Conservation (phyloP, 1,140 invertebrate genomes). For the Drosophila setifemur region DNA sequence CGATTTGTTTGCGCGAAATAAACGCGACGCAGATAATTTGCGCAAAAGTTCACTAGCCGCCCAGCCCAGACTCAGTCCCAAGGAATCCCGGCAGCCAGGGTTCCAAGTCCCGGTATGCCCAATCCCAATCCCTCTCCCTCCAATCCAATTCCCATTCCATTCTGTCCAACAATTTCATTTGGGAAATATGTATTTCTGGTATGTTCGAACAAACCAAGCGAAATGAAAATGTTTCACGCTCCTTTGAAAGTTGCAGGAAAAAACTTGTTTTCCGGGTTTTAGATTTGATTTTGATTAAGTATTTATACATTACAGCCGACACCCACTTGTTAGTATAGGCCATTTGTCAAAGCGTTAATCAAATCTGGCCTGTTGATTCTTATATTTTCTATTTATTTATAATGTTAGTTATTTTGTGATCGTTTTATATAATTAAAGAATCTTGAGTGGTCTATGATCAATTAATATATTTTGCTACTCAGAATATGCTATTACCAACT, state of each 20-base stretch:
- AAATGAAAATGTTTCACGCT: conserved; percentile 39
- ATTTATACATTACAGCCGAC: no score
- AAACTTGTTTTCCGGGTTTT: conserved; percentile 2
- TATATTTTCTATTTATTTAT: no score
- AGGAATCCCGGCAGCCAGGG: background rate
- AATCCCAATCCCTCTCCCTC: no score
- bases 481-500: no score
- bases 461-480: no score
- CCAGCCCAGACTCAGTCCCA: background rate
- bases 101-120: background rate
- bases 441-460: no score
- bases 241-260: conserved; percentile 12
- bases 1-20: conserved; percentile 80
- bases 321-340: no score
- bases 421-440: no score
- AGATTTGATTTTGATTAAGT: no score
- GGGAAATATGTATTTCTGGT: conserved; percentile 32
- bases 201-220: conserved; percentile 32
- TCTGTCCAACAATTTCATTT: conserved; percentile 45
- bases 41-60: conserved; percentile 58
- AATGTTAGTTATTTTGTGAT: no score
- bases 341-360: no score
- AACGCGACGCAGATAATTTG: conserved; percentile 79
- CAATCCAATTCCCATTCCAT: background rate
- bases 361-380: no score